Percentiles rank a stretch among this genome's conserved stretches.
Conservation (phyloP, 2,888 invertebrate genomes). For the Catonia carolina region DNA sequence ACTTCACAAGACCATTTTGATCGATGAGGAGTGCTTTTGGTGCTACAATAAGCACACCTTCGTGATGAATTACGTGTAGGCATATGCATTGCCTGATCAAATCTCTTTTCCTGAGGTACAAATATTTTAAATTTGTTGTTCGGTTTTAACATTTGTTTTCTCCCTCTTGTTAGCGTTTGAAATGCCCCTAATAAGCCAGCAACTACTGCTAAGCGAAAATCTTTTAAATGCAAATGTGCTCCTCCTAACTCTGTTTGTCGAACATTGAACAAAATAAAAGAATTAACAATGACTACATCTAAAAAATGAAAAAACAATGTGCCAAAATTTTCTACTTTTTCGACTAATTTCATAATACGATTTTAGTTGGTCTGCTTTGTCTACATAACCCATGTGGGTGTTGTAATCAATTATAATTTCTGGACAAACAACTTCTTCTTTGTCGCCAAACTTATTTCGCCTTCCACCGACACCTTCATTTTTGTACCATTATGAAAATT, state of each 20-base stretch:
- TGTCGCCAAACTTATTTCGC: constrained; percentile 33
- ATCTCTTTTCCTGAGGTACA: too few species aligned
- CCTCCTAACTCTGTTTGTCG: not conserved
- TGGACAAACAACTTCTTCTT: constrained; percentile 32
- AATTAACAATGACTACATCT: constrained; percentile 34
- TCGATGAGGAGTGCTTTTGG: not conserved
- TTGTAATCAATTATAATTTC: constrained; percentile 35
- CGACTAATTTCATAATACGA: constrained; percentile 36
- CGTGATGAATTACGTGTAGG: not conserved
- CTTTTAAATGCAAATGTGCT: not conserved
- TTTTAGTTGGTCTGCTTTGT: constrained; percentile 37
- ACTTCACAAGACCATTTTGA: not conserved
- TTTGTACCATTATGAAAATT: constrained; percentile 28
- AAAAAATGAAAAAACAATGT: constrained; percentile 37
- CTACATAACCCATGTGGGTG: constrained; percentile 37
- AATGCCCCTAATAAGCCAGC: too few species aligned
- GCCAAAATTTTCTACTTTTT: constrained; percentile 30
- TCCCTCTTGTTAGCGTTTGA: too few species aligned
- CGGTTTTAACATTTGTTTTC: not conserved
- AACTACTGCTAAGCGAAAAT: not conserved
- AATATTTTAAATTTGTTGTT: not conserved
- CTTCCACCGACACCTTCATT: not conserved
- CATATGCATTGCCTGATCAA: not conserved
- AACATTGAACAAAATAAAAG: constrained; percentile 27
- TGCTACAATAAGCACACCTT: not conserved